These are phyloP conservation scores for Artemisiospiza belli DNA, from an alignment of 2,113 vertebrate species.

Conservation along the genomic window DNA sequence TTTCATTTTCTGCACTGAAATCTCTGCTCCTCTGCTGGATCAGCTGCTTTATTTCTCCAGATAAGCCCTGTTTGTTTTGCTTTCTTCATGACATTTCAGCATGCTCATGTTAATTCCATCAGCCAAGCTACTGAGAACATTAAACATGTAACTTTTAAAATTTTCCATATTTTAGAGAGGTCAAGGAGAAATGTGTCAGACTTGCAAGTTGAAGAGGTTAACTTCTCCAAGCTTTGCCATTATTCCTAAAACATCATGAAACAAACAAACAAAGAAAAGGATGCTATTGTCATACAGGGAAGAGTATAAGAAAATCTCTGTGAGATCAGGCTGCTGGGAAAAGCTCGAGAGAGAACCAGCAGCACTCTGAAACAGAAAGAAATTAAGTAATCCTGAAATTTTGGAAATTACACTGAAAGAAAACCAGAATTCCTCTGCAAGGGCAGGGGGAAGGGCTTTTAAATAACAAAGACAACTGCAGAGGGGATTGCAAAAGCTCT, in stretches of 20 bases:
- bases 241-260: not conserved
- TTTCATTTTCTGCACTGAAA: not conserved
- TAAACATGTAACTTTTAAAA: not conserved
- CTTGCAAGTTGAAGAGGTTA: not conserved
- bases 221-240: not conserved
- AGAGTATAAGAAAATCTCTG: not conserved
- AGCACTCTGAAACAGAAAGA: not conserved
- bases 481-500: conserved; percentile 34
- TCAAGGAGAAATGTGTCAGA: not conserved
- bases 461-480: not conserved
- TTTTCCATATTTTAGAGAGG: not conserved
- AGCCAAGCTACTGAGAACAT: not conserved
- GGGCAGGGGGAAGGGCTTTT: not conserved
- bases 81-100: not conserved
- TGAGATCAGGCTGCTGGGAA: not conserved
- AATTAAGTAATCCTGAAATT: not conserved
- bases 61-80: not conserved
- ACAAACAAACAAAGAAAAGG: not conserved
- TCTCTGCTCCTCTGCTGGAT: not conserved
- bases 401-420: not conserved
- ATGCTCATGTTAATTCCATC: not conserved
- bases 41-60: not conserved
- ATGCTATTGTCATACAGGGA: not conserved
- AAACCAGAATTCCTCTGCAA: not conserved
- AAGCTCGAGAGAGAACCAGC: not conserved